Conservation (phyloP, 2,888 invertebrate species). For the Metellina segmentata region DNA sequence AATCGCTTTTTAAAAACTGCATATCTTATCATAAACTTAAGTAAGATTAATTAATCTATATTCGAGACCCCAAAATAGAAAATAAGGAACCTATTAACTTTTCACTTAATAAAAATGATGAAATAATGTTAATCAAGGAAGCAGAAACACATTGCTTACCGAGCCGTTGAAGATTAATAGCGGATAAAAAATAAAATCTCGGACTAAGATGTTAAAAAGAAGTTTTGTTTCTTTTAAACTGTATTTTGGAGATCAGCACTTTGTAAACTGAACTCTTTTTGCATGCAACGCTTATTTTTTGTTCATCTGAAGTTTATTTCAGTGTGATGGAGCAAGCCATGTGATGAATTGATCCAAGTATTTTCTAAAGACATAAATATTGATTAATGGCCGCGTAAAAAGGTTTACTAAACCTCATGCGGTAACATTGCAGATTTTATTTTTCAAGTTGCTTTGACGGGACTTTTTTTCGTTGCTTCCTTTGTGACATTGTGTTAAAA, state of each 20-base stretch:
- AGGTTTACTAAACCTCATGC: background rate
- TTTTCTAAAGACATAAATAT: background rate
- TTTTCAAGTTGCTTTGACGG: too few species aligned
- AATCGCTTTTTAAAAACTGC: too few species aligned
- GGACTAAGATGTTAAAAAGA: background rate
- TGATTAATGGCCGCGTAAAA: background rate
- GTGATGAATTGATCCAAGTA: background rate
- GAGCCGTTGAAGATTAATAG: conserved; percentile 45
- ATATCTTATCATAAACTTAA: too few species aligned
- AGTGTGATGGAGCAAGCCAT: background rate
- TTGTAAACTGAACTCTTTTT: background rate
- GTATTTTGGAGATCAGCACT: background rate
- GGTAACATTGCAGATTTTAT: too few species aligned
- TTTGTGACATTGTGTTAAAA: too few species aligned
- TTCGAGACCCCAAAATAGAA: background rate
- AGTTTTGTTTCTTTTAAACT: background rate
- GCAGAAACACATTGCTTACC: background rate
- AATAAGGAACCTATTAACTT: conserved; percentile 11
- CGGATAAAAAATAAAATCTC: background rate
- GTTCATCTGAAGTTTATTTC: too few species aligned
- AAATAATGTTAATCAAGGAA: background rate
- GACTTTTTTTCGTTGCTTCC: too few species aligned
- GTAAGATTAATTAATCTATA: too few species aligned
- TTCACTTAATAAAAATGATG: background rate
- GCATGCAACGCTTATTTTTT: background rate